A percentile compares a stretch with the other conserved stretches of the same genome.
Evolutionary conservation across 92 coral and sea anemone genomes (phyloP).

Genomic region (Bergia puertoricense): DNA sequence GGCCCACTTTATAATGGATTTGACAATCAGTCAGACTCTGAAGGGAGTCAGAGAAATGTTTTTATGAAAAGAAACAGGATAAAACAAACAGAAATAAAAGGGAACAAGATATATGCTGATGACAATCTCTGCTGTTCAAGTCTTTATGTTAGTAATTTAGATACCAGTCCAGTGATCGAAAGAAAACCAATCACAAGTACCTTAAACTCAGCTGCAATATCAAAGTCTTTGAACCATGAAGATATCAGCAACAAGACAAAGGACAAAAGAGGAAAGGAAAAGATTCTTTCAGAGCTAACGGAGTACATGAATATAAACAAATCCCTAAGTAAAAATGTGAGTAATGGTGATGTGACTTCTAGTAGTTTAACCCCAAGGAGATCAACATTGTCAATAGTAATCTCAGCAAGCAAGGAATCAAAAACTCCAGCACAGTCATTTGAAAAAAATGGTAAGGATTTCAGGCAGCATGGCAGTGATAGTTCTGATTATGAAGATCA

Average conservation of each 20-base stretch:
- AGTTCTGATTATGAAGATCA: constrained; percentile 13
- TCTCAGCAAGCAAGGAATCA: not conserved
- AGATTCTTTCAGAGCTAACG: constrained; percentile 78
- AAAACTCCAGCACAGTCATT: not conserved
- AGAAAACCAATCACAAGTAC: not conserved
- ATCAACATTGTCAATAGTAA: not conserved
- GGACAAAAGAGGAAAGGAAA: constrained; percentile 65
- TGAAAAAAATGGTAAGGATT: not conserved
- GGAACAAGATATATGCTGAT: not conserved
- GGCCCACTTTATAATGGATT: constrained; percentile 90
- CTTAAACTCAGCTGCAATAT: not conserved
- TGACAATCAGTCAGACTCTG: constrained; percentile 78
- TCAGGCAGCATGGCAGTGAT: not conserved
- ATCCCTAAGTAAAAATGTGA: not conserved
- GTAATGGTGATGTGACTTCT: not conserved
- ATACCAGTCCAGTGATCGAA: not conserved
- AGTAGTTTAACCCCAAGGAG: not conserved
- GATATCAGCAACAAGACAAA: constrained; percentile 35
- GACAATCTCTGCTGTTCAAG: not conserved
- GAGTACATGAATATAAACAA: constrained; percentile 61
- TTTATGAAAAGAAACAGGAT: constrained; percentile 41
- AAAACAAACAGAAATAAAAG: constrained; percentile 29
- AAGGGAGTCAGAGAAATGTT: constrained; percentile 63
- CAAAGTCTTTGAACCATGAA: constrained; percentile 14
- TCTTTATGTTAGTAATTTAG: not conserved